A percentile compares a stretch with the other conserved stretches of the same genome.
Evolutionary conservation across 2,113 vertebrate species (phyloP).

Genomic region (Oenanthe oenanthe): DNA sequence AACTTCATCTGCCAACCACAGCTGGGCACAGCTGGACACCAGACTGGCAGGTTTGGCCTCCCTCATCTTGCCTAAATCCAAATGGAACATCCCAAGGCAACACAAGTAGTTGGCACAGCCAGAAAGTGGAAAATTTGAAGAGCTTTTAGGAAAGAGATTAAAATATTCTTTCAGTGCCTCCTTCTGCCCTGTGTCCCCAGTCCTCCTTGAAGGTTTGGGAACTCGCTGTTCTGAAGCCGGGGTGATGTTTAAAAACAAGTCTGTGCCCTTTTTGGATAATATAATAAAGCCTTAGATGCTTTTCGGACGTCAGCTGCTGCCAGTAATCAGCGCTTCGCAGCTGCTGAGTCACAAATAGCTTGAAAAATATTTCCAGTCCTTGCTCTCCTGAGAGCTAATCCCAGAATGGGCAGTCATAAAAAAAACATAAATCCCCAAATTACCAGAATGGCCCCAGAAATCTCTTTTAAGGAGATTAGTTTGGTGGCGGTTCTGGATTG

Average conservation of each 20-base stretch:
- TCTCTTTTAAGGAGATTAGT: background rate
- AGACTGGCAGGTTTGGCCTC: background rate
- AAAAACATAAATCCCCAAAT: background rate
- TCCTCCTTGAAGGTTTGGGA: background rate
- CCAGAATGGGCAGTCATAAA: background rate
- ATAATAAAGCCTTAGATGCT: slow-evolving; percentile 45
- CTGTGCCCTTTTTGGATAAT: slow-evolving; percentile 38
- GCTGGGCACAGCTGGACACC: background rate
- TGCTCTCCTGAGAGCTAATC: slow-evolving; percentile 45
- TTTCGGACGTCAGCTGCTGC: slow-evolving; percentile 43
- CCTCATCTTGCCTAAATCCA: background rate
- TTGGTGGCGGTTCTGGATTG: background rate
- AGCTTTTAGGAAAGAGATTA: background rate
- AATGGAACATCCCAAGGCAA: background rate
- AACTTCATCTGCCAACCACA: background rate
- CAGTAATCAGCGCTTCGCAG: slow-evolving; percentile 45
- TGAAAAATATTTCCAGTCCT: slow-evolving; percentile 44
- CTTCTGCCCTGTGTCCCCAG: background rate
- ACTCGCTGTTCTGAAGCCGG: background rate
- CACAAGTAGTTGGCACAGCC: background rate
- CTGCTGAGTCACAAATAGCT: slow-evolving; percentile 60
- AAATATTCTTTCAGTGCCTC: background rate
- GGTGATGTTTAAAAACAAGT: background rate
- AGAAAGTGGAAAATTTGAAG: background rate
- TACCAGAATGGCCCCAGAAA: slow-evolving; percentile 38